Base-by-base conservation (phyloP, 2,113 vertebrate genomes). In the Toxotes chatareus region DNA sequence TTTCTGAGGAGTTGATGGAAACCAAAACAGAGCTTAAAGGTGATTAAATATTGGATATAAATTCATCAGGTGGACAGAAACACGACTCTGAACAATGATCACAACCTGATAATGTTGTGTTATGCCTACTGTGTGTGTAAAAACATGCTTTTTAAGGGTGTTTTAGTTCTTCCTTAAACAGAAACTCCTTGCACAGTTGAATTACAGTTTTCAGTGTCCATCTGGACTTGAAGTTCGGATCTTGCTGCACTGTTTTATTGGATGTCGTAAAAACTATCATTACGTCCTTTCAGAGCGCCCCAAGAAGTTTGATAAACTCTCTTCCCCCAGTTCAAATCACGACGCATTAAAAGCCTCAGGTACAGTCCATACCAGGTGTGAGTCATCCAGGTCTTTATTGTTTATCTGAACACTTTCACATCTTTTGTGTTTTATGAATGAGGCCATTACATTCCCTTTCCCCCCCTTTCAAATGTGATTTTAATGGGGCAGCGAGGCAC, bases 311-410 rank as follows among this genome's bases (percentile, higher is more conserved):
- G 62, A 86, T 12, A 34, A 82, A 40, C 10, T 59, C 23, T 73
- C 46, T 64, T 27, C 0, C 27, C 38, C 21, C 38, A 13, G 51
- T 51, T 73, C 36, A 5, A 59, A 71, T 64, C 46, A 47, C 10
- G 38, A 68, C 32, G 60, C 32, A 21, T n/a, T 56, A 46, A 69
- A 51, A 61, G 51, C 21, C 40, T 44, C 34, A 9, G 21, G 2
- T 57, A 23, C 31, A 56, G 63, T 55, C 4, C 13, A 7, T 17
- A 63, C 59, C 76, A 63, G 38, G 19, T 68, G 38, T 80, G 57
- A 71, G 53, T 66, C 87, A 79, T 77, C 55, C 23, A 16, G 46
- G 49, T 73, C 23, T 79, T 84, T 67, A 62, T 51, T 36, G 66
- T 67, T 73, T 27, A 34, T 81, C 49, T 49, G 59, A 62, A 40